Evolutionary conservation across 2,888 invertebrate species (phyloP).

Genomic region (Scaptomyza tumidula): DNA sequence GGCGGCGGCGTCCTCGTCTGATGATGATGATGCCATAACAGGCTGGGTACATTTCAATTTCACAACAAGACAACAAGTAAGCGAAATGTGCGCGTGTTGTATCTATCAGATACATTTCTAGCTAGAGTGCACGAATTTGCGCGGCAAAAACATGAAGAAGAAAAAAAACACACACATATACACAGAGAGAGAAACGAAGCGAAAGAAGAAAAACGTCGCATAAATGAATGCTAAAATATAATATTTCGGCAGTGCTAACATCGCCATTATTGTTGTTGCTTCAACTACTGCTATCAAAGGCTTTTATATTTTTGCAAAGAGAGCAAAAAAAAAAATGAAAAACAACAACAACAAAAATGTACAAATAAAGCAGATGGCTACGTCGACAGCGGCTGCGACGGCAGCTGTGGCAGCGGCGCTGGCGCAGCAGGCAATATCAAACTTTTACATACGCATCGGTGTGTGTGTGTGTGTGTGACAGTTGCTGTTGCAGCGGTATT

Average conservation of each 20-base stretch:
- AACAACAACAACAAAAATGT: constrained; percentile 25
- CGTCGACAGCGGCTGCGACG: constrained; percentile 41
- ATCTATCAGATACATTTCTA: constrained; percentile 73
- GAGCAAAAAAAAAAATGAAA: constrained; percentile 9
- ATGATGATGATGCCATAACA: constrained; percentile 72
- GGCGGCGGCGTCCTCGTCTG: constrained; percentile 36
- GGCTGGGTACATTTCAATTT: constrained; percentile 70
- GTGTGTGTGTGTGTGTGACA: constrained; percentile 15
- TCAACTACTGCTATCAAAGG: constrained; percentile 69
- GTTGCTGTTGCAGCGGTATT: constrained; percentile 47
- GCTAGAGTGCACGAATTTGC: constrained; percentile 61
- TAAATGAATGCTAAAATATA: constrained; percentile 77
- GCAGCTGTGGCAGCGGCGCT: constrained; percentile 32
- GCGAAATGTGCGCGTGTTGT: constrained; percentile 61
- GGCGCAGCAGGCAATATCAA: constrained; percentile 33
- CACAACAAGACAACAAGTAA: constrained; percentile 60
- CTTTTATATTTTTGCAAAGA: constrained; percentile 46
- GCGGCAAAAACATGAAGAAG: constrained; percentile 59
- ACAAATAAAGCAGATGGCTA: constrained; percentile 61
- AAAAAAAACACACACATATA: constrained; percentile 2
- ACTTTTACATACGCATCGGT: constrained; percentile 31
- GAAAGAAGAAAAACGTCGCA: constrained; percentile 52
- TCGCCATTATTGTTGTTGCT: constrained; percentile 56
- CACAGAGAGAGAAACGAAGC: background rate
- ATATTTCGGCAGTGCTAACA: constrained; percentile 52